Percentiles rank a stretch among this genome's conserved stretches.
Conservation (phyloP, 2,113 vertebrate genomes). For the Chinchilla lanigera region DNA sequence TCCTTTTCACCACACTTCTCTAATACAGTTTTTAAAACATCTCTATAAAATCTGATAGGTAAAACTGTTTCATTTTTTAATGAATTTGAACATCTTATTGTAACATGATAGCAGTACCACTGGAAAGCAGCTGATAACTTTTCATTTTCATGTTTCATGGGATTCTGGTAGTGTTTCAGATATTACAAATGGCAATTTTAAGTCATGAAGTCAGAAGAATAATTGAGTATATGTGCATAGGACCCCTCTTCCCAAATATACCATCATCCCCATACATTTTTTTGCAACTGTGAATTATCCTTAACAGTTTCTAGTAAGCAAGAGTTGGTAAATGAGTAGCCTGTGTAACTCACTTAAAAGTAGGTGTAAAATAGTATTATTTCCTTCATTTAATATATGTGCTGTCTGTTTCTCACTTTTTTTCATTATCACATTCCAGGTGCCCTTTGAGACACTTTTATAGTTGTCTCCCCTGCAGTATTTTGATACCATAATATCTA, state of each 20-base stretch:
- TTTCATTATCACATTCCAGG: background rate
- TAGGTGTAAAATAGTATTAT: background rate
- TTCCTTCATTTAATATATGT: background rate
- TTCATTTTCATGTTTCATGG: constrained; percentile 29
- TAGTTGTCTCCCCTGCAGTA: background rate
- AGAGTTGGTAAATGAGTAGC: background rate
- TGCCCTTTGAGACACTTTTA: background rate
- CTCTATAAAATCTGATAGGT: background rate
- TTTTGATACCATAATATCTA: background rate
- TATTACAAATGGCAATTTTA: background rate
- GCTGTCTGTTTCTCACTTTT: background rate
- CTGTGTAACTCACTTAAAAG: background rate
- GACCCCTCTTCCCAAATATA: background rate
- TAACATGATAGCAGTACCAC: background rate
- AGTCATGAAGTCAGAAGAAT: constrained; percentile 20
- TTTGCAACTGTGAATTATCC: constrained; percentile 28
- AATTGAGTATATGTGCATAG: background rate
- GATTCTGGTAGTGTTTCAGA: background rate
- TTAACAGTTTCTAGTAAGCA: constrained; percentile 9
- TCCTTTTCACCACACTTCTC: background rate
- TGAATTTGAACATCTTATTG: background rate
- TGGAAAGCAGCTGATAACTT: background rate
- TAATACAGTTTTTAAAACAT: background rate
- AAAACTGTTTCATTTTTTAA: constrained; percentile 8
- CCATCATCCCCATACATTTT: constrained; percentile 7